Evolutionary conservation across 2,888 invertebrate genomes (phyloP), one percentile per base, ranked within the genome.

Genomic region (Falcaria lacertinaria): DNA sequence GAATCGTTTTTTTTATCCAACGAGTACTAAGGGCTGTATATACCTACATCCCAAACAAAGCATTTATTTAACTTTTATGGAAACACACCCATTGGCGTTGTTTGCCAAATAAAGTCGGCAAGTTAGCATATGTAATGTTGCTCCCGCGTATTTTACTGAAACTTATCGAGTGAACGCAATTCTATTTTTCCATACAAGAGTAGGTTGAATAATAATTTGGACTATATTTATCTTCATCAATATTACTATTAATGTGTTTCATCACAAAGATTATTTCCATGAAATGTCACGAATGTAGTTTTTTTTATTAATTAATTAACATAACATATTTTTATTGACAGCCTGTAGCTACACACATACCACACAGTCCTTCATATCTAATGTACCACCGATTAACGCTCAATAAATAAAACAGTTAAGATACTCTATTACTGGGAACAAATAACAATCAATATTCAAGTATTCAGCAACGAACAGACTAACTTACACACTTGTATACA

Each of bases 401-500:
- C 34, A 17, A 43, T 42, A 28, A 45, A 42, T 47, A 42, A 22
- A 34, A 52, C 46, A 41, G 19, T 44, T 44, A 37, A 52, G 42
- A 16, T 48, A 45, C 39, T 38, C 40, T 47, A 54, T 58, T 60
- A 56, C 69, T 65, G 58, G 56, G 64, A 72, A 70, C 50, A 70
- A 77, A 80, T 79, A 72, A 70, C 50, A 70, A 77, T 80, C 78
- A 80, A 74, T 74, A 81, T 80, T 76, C 77, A 80, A 73, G 63
- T 64, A 72, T 73, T 74, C 75, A 69, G 70, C 64, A 59, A 68
- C 15, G 66, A 61, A 66, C 69, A 70, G 68, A 69, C 77, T 47
- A 61, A 65, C 64, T 67, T 69, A 68, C 67, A 70, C 69, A 74
- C 74, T 67, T 79, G 69, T 71, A 64, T 75, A 79, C 77, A 74